These are phyloP conservation scores for Melieria omissa DNA, from an alignment of 2,888 invertebrate genomes.

Conservation along the genomic window DNA sequence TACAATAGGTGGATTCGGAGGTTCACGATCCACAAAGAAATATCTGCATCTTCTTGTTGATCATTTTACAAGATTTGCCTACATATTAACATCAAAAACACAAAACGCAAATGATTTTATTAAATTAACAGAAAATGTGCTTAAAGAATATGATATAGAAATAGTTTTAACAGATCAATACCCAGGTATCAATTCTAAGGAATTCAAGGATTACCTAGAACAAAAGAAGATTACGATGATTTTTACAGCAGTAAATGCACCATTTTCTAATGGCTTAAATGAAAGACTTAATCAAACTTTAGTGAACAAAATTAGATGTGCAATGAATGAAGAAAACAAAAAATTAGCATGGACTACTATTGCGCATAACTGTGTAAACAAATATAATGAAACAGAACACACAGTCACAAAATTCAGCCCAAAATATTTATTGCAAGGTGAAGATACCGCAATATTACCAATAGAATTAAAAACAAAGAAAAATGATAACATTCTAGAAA, in stretches of 20 bases:
- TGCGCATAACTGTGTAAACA: constrained; percentile 37
- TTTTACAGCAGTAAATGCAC: constrained; percentile 40
- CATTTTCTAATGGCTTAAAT: constrained; percentile 41
- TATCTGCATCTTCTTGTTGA: no score
- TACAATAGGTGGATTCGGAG: no score
- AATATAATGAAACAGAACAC: constrained; percentile 42
- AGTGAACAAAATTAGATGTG: constrained; percentile 43
- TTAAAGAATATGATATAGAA: no score
- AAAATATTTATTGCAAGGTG: constrained; percentile 38
- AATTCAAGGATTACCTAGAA: no score
- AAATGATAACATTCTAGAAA: constrained; percentile 24
- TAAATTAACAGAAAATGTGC: no score
- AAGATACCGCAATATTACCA: constrained; percentile 33
- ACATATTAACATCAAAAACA: no score
- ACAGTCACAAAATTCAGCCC: constrained; percentile 40
- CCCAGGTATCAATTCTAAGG: no score
- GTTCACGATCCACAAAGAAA: no score
- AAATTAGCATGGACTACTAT: constrained; percentile 39
- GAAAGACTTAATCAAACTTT: constrained; percentile 41
- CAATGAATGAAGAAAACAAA: constrained; percentile 38
- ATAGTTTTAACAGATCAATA: no score
- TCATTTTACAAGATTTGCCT: no score
- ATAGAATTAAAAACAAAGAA: constrained; percentile 31
- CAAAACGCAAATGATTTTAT: no score
- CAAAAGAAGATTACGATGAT: constrained; percentile 39